These are phyloP conservation scores for Hoplostethus mediterraneus DNA, from an alignment of 2,797 vertebrate species.

Conservation along the genomic window DNA sequence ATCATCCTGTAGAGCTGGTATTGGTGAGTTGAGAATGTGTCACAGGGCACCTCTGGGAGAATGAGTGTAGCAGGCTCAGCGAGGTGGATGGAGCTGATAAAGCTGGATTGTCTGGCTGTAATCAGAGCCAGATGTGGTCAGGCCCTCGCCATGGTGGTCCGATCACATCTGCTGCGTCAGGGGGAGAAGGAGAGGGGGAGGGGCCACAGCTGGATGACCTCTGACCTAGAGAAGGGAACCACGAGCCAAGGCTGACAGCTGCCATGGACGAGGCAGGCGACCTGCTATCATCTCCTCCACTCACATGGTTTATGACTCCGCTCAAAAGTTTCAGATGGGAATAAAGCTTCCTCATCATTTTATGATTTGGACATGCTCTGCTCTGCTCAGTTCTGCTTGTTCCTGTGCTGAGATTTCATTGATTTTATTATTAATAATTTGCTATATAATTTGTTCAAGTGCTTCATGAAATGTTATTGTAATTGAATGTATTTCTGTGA, in stretches of 20 bases:
- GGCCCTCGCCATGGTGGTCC: conserved; percentile 84
- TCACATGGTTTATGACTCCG: conserved; percentile 68
- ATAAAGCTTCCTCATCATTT: too few relatives aligned
- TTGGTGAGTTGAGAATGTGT: conserved; percentile 82
- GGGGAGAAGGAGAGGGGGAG: conserved; percentile 64
- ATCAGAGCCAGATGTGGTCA: conserved; percentile 87
- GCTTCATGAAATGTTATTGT: conserved; percentile 1
- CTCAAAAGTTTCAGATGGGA: conserved; percentile 27
- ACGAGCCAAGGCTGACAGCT: conserved; percentile 86
- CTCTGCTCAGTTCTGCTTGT: conserved; percentile 3
- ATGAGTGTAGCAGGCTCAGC: conserved; percentile 73
- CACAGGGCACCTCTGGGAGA: conserved; percentile 78
- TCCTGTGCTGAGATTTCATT: background rate
- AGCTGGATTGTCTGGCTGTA: conserved; percentile 85
- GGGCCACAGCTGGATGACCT: conserved; percentile 86
- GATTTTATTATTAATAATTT: background rate
- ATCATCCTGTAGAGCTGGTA: conserved; percentile 64
- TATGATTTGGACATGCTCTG: background rate
- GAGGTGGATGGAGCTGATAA: conserved; percentile 84
- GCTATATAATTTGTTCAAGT: background rate
- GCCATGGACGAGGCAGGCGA: conserved; percentile 75
- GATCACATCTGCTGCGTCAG: conserved; percentile 84
- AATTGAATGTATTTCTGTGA: too few relatives aligned
- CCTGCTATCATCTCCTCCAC: conserved; percentile 75
- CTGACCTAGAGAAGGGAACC: conserved; percentile 81